Base-by-base conservation (phyloP, 92 coral and sea anemone genomes). In the Montipora capitata region DNA sequence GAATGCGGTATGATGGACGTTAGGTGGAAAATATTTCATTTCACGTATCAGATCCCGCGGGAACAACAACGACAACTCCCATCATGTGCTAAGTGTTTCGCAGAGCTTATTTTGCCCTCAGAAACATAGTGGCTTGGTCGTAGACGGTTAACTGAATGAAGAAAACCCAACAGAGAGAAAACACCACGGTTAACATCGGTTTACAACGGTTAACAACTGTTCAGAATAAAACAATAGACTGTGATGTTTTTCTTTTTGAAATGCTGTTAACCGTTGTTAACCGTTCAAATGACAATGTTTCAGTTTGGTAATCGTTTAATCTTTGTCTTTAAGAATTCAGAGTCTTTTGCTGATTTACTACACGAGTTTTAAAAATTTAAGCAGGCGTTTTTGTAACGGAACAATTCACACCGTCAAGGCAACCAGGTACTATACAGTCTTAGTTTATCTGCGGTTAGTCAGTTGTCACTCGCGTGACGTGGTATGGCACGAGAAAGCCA, bases 1-100 rank as follows among this genome's bases (percentile, higher is more conserved):
- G 85, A 83, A n/a, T 74, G 72, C 4, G 84, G 68, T 41, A 82
- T 89, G 88, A 89, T 89, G 92, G 40, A 15, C 4, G 87, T 88
- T 3, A 12, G 84, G 5, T 86, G 84, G 69, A 39, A 65, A n/a
- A 20, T 85, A 0, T 85, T 93, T 42, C 61, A 76, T 0, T 78
- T 93, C 40, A 66, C 48, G 17, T n/a, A 16, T 64, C 81, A 78
- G 57, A 89, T 93, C 42, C 89, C 77, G 7, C 67, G 17, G 17
- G 64, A 58, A 58, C 14, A 58, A 15, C 64, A 58, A 15, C 64
- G 64, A 58, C n/a, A 9, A 58, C 14, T 58, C 17, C 3, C 64
- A 10, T 15, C 64, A 10, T 11, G 64, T 58, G 64, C n/a, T 10
- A 74, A 16, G 8, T 74, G 79, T 54, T 74, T 74, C 51, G 63